Conservation (phyloP, 2,113 vertebrate genomes). For the Recurvirostra avosetta region DNA sequence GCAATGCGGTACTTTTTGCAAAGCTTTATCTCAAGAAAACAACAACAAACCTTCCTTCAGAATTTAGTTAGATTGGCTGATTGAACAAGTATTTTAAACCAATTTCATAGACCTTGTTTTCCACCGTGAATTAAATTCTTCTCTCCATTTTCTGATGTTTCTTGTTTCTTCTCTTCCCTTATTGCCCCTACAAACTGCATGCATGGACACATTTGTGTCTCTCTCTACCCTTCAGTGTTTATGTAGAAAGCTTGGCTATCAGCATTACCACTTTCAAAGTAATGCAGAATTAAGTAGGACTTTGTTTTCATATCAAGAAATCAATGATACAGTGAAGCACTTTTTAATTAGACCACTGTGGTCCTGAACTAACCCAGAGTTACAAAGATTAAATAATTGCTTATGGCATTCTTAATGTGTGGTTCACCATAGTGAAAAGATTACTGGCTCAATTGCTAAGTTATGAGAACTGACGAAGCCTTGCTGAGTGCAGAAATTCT, state of each 20-base stretch:
- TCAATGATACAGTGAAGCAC: conserved; percentile 47
- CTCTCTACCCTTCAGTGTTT: background rate
- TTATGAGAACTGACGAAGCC: conserved; percentile 35
- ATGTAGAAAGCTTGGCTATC: background rate
- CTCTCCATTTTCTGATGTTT: background rate
- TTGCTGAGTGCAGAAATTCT: conserved; percentile 45
- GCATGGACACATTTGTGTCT: fast-evolving
- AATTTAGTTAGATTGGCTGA: background rate
- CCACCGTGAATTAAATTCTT: fast-evolving
- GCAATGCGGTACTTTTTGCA: background rate
- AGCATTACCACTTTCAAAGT: background rate
- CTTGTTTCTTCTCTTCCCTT: background rate
- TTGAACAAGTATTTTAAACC: background rate
- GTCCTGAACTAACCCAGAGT: conserved; percentile 11
- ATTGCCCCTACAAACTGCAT: background rate
- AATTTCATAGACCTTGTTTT: background rate
- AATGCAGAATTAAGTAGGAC: background rate
- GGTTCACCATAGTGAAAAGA: conserved; percentile 15
- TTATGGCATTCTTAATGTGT: background rate
- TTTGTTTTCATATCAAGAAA: conserved; percentile 44
- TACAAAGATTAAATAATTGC: conserved; percentile 58
- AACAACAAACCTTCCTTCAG: background rate
- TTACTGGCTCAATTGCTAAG: conserved; percentile 43
- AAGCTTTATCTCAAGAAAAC: background rate
- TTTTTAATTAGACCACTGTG: conserved; percentile 41